Percentiles rank a stretch among this genome's conserved stretches.
phyloP scores from a whole-genome alignment of 2,797 vertebrate species.

The Masticophis lateralis region DNA sequence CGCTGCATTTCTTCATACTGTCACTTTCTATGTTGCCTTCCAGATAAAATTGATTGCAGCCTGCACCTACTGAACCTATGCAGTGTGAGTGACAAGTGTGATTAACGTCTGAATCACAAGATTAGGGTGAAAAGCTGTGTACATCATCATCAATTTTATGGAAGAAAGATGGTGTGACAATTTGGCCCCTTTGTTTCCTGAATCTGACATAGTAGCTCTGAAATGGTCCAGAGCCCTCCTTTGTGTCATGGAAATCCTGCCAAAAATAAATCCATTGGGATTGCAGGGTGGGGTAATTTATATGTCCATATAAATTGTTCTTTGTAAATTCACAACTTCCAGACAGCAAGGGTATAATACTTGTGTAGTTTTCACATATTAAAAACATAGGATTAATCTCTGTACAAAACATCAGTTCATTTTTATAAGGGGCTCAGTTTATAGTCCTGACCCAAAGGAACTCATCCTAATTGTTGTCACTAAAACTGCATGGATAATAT shows the following conservation, averaged over 20 bases:
- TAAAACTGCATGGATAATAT: neutral
- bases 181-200: neutral
- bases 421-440: neutral
- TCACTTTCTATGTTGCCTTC: constrained; percentile 23
- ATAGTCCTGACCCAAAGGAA: neutral
- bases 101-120: neutral
- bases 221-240: neutral
- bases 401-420: neutral
- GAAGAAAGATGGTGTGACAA: neutral
- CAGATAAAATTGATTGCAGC: constrained; percentile 18
- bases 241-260: neutral
- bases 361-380: neutral
- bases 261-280: neutral
- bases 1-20: constrained; percentile 21
- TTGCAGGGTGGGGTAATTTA: neutral
- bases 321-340: neutral
- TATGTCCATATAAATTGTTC: neutral
- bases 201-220: too few relatives aligned
- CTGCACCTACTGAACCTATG: neutral
- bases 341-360: neutral
- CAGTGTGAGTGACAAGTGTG: neutral
- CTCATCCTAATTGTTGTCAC: neutral
- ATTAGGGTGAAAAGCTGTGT: too few relatives aligned
- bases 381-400: neutral
- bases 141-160: neutral